Percentiles rank a stretch among this genome's conserved stretches.
Conservation (phyloP, 2,113 vertebrate genomes). For the Antechinus stuartii region DNA sequence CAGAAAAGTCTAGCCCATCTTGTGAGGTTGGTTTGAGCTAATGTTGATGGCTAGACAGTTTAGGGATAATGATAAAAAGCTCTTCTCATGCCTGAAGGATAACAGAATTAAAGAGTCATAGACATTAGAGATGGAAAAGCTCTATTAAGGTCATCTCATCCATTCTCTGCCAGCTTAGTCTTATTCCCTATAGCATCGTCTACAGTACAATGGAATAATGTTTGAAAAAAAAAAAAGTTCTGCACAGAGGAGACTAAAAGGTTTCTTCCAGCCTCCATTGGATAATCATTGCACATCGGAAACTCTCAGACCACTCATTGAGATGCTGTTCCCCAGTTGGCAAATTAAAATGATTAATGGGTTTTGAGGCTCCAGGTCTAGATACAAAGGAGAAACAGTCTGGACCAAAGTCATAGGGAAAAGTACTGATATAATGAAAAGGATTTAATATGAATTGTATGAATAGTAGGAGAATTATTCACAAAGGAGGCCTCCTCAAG, state of each 20-base stretch:
- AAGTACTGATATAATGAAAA: conserved; percentile 54
- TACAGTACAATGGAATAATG: conserved; percentile 42
- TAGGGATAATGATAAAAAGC: conserved; percentile 72
- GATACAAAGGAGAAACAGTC: conserved; percentile 43
- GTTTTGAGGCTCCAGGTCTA: conserved; percentile 33
- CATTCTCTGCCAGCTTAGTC: conserved; percentile 14
- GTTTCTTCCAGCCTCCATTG: conserved; percentile 20
- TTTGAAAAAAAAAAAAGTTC: conserved; percentile 30
- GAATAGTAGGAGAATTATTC: conserved; percentile 10
- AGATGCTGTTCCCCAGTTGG: conserved; percentile 20
- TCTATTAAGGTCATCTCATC: conserved; percentile 47
- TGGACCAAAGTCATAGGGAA: conserved; percentile 23
- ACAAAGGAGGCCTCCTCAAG: conserved; percentile 36
- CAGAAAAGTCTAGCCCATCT: conserved; percentile 49
- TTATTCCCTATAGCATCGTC: conserved; percentile 37
- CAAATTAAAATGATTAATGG: conserved; percentile 72
- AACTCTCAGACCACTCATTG: conserved; percentile 33
- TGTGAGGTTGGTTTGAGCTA: conserved; percentile 70
- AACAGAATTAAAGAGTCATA: conserved; percentile 62
- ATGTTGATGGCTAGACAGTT: conserved; percentile 59
- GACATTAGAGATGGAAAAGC: conserved; percentile 8
- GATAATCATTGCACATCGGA: conserved; percentile 34
- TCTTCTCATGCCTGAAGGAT: conserved; percentile 67
- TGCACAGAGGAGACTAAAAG: neutral
- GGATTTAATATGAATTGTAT: neutral